Percentiles rank a stretch among this genome's conserved stretches.
These are phyloP conservation scores for Plecturocebus donacophilus DNA, from an alignment of 2,113 vertebrate genomes.

Conservation along the genomic window DNA sequence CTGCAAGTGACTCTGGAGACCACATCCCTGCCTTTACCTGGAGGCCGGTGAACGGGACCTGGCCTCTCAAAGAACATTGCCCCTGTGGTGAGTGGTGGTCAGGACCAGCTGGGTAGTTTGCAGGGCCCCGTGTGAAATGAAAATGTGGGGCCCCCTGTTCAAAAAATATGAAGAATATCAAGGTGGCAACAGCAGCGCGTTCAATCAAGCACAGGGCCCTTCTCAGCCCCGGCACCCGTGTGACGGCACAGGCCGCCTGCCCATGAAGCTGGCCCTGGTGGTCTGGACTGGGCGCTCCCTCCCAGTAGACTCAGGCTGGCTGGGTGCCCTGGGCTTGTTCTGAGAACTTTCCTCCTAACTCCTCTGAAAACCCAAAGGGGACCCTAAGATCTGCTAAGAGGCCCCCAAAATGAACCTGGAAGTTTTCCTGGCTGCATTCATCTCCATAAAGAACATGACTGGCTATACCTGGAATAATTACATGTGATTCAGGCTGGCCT, in stretches of 20 bases:
- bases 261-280: too few relatives aligned
- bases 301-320: too few relatives aligned
- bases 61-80: background rate
- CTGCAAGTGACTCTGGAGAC: background rate
- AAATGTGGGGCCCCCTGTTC: background rate
- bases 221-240: background rate
- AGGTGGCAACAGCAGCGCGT: background rate
- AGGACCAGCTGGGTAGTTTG: background rate
- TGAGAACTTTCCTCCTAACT: background rate
- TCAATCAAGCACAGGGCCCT: background rate
- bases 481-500: background rate
- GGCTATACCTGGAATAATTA: accelerated
- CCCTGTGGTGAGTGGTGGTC: background rate
- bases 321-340: background rate
- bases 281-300: background rate
- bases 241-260: background rate
- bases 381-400: background rate
- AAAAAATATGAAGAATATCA: background rate
- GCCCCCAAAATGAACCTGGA: background rate
- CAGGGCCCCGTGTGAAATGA: background rate
- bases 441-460: background rate
- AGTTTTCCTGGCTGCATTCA: background rate
- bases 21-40: background rate
- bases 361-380: background rate
- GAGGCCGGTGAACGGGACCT: too few relatives aligned